Evolutionary conservation across 2,888 invertebrate genomes (phyloP), one percentile per base, ranked within the genome.

Genomic region (Parnassius smintheus): DNA sequence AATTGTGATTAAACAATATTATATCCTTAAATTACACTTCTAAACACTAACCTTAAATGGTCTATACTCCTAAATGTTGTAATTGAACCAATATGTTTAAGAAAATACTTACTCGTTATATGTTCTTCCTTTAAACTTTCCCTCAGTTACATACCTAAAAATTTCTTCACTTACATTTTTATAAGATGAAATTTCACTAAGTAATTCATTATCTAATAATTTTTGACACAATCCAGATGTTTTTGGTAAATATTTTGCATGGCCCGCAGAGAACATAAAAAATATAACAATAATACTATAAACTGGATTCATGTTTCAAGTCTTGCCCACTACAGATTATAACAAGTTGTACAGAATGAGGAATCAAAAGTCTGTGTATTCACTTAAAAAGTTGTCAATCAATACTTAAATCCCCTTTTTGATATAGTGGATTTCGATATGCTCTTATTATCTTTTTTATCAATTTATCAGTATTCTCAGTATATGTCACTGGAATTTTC

Each of bases 141-240:
- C 94, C 65, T 87, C 78, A 9, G 86, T 70, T 41, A 93, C 89
- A 67, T 91, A 89, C 65, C 87, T 74, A 46, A 94, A 76, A 71
- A 95, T 94, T 67, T 78, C 74, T 62, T 93, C 79, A 25, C 91
- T 92, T 11, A 90, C 76, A 54, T 81, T 75, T 72, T 88, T 80
- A 73, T 95, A 94, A 25, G 92, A 84, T 49, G 88, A 83, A 69
- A 96, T 95, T 82, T 95, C 95, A 41, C 89, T 74, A 46, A 90
- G 78, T 61, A 95, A 76, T 13, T 84, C 76, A 11, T 82, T 68
- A 1, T 93, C 80, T 53, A 95, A 76, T 66, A 85, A 74, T 18
- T 71, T 64, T 65, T 80, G 74, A 70, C 92, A 92, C 66, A 61
- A 68, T 70, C 83, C 72, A 62, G 71, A 68, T 68, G 79, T 69